Evolutionary conservation across 2,888 invertebrate species (phyloP), one percentile per base, ranked within the genome.

Genomic region (Oligia fasciuncula): DNA sequence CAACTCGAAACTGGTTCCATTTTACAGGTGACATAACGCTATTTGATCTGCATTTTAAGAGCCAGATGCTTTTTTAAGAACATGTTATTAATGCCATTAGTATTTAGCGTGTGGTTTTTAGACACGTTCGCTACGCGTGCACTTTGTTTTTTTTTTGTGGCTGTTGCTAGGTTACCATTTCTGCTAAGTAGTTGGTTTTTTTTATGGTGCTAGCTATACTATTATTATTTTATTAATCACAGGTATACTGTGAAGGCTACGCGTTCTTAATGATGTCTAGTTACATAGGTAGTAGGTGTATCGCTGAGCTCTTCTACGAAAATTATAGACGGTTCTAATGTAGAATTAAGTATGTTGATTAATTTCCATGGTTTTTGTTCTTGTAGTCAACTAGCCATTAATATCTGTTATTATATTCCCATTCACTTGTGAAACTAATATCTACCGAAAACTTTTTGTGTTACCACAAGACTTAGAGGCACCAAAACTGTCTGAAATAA

Each of bases 121-220:
- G n/a, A 78, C 87, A 86, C 85, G 80, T 82, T 74, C 62, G 4
- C 19, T 8, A 17, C 8, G 77, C 86, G 78, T 80, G 85, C 69
- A 49, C 46, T 66, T 67, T 57, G 23, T 57, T 75, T 57, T 23
- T 86, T 85, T 85, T 79, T 67, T 74, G 49, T 60, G 19, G 9
- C 57, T 72, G 67, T 82, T 77, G 67, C 51, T 71, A 74, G 60
- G 70, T 60, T 19, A 69, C 46, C 43, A 69, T 83, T 81, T 77
- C 14, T 65, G 65, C 8, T 60, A 68, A 76, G 62, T 62, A 11
- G 40, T 51, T 54, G 13, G 13, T 62, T 84, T 68, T 66, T 69
- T 72, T 75, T 65, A 8, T 54, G n/a, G 4, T 63, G 17, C 40
- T 70, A 40, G 19, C n/a, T 73, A 67, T 13, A 35, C 14, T 46